Conservation (phyloP, 2,113 vertebrate genomes). For the Tupaia chinensis region DNA sequence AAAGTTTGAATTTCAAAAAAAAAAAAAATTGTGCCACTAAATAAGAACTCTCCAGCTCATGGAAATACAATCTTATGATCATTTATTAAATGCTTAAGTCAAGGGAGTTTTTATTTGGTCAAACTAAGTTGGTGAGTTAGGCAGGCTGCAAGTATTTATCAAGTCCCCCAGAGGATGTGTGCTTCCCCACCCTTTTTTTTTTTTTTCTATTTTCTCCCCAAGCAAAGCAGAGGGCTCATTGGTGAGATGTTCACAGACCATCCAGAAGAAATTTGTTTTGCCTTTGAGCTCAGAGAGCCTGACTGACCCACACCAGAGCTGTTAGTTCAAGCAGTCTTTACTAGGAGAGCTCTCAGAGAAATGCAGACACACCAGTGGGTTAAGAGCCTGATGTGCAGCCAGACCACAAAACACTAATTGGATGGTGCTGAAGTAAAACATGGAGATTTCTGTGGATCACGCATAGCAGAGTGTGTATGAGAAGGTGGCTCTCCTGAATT, state of each 20-base stretch:
- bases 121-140: not conserved
- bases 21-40: slow-evolving; percentile 53
- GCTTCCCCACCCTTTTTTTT: not conserved
- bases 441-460: not conserved
- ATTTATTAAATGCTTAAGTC: slow-evolving; percentile 50
- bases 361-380: not conserved
- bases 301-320: not conserved
- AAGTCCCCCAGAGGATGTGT: not conserved
- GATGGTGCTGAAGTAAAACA: not conserved
- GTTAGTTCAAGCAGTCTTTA: not conserved
- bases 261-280: slow-evolving; percentile 32
- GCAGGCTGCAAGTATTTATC: slow-evolving; percentile 12
- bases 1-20: slow-evolving; percentile 47
- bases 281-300: not conserved
- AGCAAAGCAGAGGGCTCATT: not conserved
- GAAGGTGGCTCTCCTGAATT: not conserved
- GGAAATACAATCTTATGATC: slow-evolving; percentile 15
- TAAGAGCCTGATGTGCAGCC: not conserved
- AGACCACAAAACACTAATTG: accelerated
- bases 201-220: not conserved
- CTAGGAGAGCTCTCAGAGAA: not conserved
- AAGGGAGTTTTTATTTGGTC: not conserved
- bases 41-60: slow-evolving; percentile 66
- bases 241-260: not conserved
- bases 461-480: not conserved